Base-by-base conservation (phyloP, 2,113 vertebrate genomes). In the Rhinichthys klamathensis region DNA sequence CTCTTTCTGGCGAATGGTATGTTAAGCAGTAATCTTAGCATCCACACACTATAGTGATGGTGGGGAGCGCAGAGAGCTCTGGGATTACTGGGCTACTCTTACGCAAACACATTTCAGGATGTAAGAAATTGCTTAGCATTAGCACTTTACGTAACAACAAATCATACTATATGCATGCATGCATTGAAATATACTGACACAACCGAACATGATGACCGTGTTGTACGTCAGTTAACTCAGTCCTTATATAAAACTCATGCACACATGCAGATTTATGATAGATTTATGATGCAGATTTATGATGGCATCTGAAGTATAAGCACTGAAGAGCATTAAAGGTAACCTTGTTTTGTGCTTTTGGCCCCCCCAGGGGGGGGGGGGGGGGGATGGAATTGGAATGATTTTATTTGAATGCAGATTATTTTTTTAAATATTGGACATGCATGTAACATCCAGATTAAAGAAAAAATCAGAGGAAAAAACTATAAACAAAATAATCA, bases 1-100 rank as follows among this genome's bases (percentile, higher is more conserved):
- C 35, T 30, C 75, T 70, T 32, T 27, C 23, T 38, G 51, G 23
- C 0, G 51, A 51, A 38, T 80, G 54, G 61, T 6, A 58, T 61
- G 30, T 72, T 75, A 51, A 70, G 65, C 58, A 81, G 70, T 85
- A 61, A 82, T 77, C 60, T 80, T 21, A 27, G 6, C 56, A 25
- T n/a, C 16, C 60, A 82, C 44, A 58, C 4, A 21, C 38, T 5
- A 54, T 13, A 54, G 77, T 76, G 27, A 41, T 49, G 51, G 32
- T 80, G 25, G 63, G 23, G 11, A 44, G 76, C 11, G 46, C 82
- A 73, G 83, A 58, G 58, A 60, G 80, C 25, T 73, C 25, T 76
- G 78, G 77, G 82, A 89, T 86, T 89, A 83, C 82, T 84, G 84
- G 84, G 67, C 25, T 46, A 49, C 84, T 78, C 69, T 84, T 84